Conservation (phyloP, 2,888 invertebrate genomes). For the Stenolophus ochropezus region DNA sequence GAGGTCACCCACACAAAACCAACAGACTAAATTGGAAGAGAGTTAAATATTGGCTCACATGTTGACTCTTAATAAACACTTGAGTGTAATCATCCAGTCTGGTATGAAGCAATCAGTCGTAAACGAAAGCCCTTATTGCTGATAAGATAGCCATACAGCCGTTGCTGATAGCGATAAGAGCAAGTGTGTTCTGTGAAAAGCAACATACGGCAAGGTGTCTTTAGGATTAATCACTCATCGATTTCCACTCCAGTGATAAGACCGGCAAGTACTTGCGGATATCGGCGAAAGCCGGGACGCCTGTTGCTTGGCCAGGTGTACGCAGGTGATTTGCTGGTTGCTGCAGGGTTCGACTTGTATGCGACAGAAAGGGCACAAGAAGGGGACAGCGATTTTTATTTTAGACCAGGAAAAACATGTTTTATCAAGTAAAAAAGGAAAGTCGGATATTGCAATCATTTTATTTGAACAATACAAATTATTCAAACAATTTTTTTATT, state of each 20-base stretch:
- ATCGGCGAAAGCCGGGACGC: no score
- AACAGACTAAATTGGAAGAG: background rate
- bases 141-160: constrained; percentile 53
- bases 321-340: no score
- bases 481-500: no score
- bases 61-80: constrained; percentile 44
- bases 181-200: constrained; percentile 51
- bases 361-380: no score
- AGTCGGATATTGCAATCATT: no score
- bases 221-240: constrained; percentile 57
- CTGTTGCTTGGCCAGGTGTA: no score
- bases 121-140: constrained; percentile 51
- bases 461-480: no score
- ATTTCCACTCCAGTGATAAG: background rate
- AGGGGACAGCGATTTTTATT: no score
- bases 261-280: background rate
- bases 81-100: background rate
- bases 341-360: no score
- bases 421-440: no score
- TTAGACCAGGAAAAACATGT: no score
- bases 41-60: background rate
- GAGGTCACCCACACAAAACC: background rate
- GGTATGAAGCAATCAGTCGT: constrained; percentile 27
- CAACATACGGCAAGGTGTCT: constrained; percentile 60
- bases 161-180: constrained; percentile 43